These are phyloP conservation scores for Vidua macroura DNA, from an alignment of 2,113 vertebrate genomes.

Conservation along the genomic window DNA sequence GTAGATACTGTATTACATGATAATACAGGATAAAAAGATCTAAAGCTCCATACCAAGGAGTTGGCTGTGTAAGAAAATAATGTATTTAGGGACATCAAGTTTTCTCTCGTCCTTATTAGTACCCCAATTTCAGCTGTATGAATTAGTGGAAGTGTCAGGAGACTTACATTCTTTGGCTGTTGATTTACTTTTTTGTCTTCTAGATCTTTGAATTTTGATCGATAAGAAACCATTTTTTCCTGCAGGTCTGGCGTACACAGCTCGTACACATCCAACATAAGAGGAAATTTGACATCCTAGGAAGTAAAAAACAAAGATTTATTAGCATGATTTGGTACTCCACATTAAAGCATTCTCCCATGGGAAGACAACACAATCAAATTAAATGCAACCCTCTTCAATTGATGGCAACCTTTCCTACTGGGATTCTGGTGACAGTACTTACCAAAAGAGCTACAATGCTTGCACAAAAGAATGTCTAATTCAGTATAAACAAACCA, in stretches of 20 bases:
- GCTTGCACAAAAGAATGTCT: not conserved
- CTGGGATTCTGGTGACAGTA: not conserved
- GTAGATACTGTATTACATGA: not conserved
- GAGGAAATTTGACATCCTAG: slow-evolving; percentile 99
- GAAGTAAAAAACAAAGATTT: not conserved
- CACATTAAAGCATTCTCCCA: not conserved
- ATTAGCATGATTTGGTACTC: not conserved
- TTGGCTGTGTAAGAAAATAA: not conserved
- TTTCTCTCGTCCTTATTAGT: not conserved
- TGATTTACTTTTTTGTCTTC: slow-evolving; percentile 93
- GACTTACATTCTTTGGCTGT: slow-evolving; percentile 83
- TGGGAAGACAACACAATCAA: not conserved
- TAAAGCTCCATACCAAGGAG: not conserved
- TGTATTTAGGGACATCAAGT: not conserved
- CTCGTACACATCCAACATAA: slow-evolving; percentile 97
- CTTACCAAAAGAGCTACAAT: not conserved
- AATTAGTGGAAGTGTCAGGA: not conserved
- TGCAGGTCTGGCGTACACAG: slow-evolving; percentile 91
- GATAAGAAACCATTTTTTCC: slow-evolving; percentile 90
- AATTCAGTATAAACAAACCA: not conserved
- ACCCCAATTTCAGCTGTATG: not conserved
- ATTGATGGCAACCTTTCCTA: not conserved
- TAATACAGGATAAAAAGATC: not conserved
- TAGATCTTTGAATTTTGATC: slow-evolving; percentile 95
- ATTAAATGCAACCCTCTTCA: not conserved